Conservation (phyloP, 1,140 invertebrate genomes). For the Pseudomyrmex flavicornis region DNA sequence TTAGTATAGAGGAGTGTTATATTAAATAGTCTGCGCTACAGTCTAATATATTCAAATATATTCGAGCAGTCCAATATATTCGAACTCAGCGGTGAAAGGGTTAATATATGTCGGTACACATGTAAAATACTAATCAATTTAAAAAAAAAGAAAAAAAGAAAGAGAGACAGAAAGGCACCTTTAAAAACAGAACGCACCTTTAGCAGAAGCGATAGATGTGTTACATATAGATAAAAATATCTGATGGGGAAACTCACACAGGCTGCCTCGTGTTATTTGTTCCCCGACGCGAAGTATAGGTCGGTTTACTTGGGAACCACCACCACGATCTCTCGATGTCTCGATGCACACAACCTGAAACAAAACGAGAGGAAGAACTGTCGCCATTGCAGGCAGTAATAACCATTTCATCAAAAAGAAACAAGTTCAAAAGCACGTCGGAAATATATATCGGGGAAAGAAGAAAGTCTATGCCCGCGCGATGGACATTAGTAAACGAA, state of each 20-base stretch:
- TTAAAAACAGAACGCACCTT: not conserved
- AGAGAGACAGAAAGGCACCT: not conserved
- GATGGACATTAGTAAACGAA: constrained; percentile 51
- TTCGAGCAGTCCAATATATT: too few relatives aligned
- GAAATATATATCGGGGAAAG: constrained; percentile 45
- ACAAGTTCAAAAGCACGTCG: constrained; percentile 32
- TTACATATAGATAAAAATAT: constrained; percentile 46
- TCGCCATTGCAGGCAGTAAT: constrained; percentile 42
- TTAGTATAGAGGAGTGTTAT: too few relatives aligned
- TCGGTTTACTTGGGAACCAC: constrained; percentile 35
- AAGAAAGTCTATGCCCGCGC: constrained; percentile 27
- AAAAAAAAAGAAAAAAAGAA: not conserved
- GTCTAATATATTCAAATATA: too few relatives aligned
- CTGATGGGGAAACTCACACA: constrained; percentile 31
- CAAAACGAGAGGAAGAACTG: constrained; percentile 37
- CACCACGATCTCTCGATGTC: constrained; percentile 18
- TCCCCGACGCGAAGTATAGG: constrained; percentile 26
- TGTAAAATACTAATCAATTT: too few relatives aligned
- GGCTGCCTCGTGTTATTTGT: constrained; percentile 49
- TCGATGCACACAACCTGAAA: constrained; percentile 38
- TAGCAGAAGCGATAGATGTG: constrained; percentile 1
- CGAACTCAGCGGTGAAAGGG: too few relatives aligned
- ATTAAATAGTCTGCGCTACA: too few relatives aligned
- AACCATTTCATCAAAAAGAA: constrained; percentile 61
- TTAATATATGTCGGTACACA: too few relatives aligned